These are phyloP conservation scores for Netelia inedita DNA, from an alignment of 2,888 invertebrate species.

Conservation along the genomic window DNA sequence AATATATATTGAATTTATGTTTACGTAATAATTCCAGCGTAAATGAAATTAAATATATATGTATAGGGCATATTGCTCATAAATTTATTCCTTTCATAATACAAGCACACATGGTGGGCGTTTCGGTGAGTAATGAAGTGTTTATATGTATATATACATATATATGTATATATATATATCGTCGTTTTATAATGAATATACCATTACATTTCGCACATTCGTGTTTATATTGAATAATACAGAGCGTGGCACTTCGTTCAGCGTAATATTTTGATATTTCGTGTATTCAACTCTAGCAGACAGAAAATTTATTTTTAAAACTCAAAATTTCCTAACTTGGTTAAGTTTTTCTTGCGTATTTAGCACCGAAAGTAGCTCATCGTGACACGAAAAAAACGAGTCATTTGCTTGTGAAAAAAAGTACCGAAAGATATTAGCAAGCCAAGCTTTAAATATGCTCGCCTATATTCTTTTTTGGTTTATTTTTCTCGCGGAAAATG, in stretches of 20 bases:
- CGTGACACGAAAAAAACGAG: too few species aligned
- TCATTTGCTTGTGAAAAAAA: neutral
- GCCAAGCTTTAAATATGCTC: too few species aligned
- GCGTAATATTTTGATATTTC: constrained; percentile 26
- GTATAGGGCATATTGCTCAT: constrained; percentile 71
- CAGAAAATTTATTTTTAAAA: constrained; percentile 6
- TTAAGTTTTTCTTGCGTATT: constrained; percentile 17
- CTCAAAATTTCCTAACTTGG: constrained; percentile 20
- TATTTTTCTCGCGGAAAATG: neutral
- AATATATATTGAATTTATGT: neutral
- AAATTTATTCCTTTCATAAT: constrained; percentile 80
- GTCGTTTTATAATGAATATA: constrained; percentile 38
- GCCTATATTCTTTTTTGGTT: too few species aligned
- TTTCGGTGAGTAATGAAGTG: constrained; percentile 74
- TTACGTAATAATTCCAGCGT: neutral
- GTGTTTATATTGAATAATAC: constrained; percentile 39
- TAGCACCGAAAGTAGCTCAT: constrained; percentile 15
- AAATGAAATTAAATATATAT: constrained; percentile 29
- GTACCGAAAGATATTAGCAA: neutral
- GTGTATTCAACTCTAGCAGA: neutral
- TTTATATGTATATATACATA: constrained; percentile 55
- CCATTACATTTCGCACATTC: constrained; percentile 38
- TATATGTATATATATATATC: constrained; percentile 34
- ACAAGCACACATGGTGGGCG: constrained; percentile 79
- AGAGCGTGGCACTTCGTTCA: constrained; percentile 27